A percentile compares a stretch with the other conserved stretches of the same genome.
Evolutionary conservation across 2,888 invertebrate species (phyloP).

Genomic region (Melieria picta): DNA sequence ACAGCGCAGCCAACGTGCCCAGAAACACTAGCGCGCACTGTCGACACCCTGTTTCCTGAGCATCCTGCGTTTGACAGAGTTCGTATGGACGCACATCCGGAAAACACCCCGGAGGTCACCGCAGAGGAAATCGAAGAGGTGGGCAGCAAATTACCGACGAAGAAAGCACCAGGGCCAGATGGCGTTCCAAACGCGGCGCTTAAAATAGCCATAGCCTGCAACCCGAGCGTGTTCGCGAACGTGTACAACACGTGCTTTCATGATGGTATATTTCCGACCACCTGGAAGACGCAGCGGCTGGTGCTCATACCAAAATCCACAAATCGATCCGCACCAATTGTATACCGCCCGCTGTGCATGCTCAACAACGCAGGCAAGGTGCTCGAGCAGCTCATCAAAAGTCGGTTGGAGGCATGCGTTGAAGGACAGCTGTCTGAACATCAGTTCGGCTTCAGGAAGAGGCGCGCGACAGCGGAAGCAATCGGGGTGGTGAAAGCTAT

Average conservation of each 20-base stretch:
- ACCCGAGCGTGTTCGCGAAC: no score
- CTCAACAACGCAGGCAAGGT: not conserved
- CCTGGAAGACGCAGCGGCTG: not conserved
- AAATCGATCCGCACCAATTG: not conserved
- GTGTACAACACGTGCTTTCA: not conserved
- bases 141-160: not conserved
- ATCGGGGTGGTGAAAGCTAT: not conserved
- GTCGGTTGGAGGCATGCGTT: no score
- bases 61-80: not conserved
- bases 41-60: not conserved
- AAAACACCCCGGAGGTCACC: not conserved
- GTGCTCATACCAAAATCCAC: not conserved
- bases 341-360: not conserved
- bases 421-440: no score
- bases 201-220: not conserved
- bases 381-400: not conserved
- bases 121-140: not conserved
- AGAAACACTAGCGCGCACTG: not conserved
- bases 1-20: not conserved
- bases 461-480: no score
- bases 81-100: no score
- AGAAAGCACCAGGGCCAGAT: not conserved
- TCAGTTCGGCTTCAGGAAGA: no score
- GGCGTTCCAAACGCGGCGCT: not conserved
- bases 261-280: not conserved